Base-by-base conservation (phyloP, 2,113 vertebrate genomes). In the Falcunculus frontatus region DNA sequence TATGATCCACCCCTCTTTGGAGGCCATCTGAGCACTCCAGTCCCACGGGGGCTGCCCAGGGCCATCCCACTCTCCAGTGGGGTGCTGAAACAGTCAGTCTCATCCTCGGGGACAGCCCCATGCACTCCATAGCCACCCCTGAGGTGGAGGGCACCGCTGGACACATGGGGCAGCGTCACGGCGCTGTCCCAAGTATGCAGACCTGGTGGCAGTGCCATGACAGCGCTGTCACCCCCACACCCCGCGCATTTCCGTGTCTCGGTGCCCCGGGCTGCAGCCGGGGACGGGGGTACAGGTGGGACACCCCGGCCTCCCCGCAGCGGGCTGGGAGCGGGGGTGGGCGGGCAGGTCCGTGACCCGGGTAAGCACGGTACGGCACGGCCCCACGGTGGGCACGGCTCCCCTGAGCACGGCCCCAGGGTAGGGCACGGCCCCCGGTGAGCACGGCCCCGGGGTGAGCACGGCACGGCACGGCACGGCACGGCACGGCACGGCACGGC, bases 91-190 rank as follows among this genome's bases (percentile, higher is more conserved):
- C 5, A 41, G 30, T 35, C 21, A 18, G 10, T 39, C 33, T 39
- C 33, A 42, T 19, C 26, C 20, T 15, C 2, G 7, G 35, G 16
- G 22, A 53, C 18, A 75, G 57, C 13, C 20, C 33, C 29, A 0
- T 3, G 16, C 11, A 44, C 3, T 21, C 50, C 42, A 18, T 0
- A 9, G 60, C 7, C 9, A 53, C n/a, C 47, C 15, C 6, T 17
- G 17, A 11, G 8, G 13, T 12, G 21, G 14, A 14, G 39, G 30
- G 4, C 80, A 87, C 32, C 2, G 7, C 46, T 0, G 4, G 16
- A 30, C 25, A 47, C 49, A 20, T 0, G 2, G 32, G 22, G 35
- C 42, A 33, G 67, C 5, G 5, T 1, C 9, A 2, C 4, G 2
- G 29, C 23, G 33, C 30, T 78, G 60, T 23, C 16, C 32, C 50